Conservation (phyloP, 2,797 vertebrate genomes). For the Capromys pilorides region DNA sequence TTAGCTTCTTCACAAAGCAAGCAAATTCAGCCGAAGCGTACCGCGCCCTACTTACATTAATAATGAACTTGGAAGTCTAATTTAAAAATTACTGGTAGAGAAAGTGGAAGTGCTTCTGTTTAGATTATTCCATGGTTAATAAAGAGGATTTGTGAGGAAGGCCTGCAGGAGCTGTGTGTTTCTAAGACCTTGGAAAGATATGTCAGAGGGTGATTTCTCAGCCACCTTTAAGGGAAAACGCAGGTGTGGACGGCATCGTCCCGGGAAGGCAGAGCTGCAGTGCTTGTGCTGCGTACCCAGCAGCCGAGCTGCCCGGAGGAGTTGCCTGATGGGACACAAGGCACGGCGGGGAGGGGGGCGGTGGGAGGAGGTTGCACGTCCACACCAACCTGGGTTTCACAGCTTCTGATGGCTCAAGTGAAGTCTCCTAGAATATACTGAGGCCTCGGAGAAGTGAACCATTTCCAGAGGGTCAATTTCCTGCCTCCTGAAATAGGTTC, state of each 20-base stretch:
- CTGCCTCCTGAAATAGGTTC: neutral
- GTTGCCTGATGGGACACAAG: conserved; percentile 54
- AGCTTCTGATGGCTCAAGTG: conserved; percentile 55
- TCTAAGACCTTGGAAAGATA: conserved; percentile 51
- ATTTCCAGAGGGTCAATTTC: neutral
- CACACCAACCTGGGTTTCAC: conserved; percentile 28
- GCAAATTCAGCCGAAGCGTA: conserved; percentile 82
- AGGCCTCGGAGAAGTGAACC: neutral
- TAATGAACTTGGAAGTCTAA: conserved; percentile 79
- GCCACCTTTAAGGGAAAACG: conserved; percentile 33
- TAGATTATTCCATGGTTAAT: conserved; percentile 60
- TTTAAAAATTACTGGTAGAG: conserved; percentile 75
- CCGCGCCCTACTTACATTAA: conserved; percentile 80
- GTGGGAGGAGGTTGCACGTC: conserved; percentile 22
- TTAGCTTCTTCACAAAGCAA: conserved; percentile 73
- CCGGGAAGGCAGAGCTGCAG: conserved; percentile 48
- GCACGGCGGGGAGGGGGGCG: neutral
- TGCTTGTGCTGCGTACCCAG: conserved; percentile 25
- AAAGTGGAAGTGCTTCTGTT: conserved; percentile 50
- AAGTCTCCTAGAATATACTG: conserved; percentile 1
- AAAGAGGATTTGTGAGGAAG: conserved; percentile 52
- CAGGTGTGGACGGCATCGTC: neutral
- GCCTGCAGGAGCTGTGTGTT: conserved; percentile 21
- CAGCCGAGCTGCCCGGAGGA: conserved; percentile 36
- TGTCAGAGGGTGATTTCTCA: conserved; percentile 55